Conservation (phyloP, 2,888 invertebrate species). For the Drosophila rubida region DNA sequence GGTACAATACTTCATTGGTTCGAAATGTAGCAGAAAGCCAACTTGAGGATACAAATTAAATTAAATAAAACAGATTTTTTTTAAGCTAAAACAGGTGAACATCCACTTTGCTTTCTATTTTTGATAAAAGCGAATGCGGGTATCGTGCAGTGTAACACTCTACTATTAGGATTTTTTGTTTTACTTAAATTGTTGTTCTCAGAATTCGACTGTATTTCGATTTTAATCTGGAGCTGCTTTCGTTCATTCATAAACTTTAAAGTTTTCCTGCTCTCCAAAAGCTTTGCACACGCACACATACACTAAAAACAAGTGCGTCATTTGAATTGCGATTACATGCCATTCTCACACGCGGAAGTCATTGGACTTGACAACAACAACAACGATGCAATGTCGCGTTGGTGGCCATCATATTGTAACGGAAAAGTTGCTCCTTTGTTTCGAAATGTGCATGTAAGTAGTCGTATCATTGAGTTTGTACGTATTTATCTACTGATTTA, state of each 20-base stretch:
- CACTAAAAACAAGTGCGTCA: constrained; percentile 41
- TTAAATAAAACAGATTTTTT: no score
- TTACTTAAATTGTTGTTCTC: constrained; percentile 18
- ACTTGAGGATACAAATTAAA: no score
- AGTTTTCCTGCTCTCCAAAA: constrained; percentile 54
- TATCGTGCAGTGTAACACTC: not conserved
- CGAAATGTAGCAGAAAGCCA: no score
- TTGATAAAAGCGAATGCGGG: not conserved
- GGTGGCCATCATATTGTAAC: constrained; percentile 54
- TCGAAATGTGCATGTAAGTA: constrained; percentile 24
- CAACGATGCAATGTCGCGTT: constrained; percentile 49
- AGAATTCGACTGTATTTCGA: constrained; percentile 2
- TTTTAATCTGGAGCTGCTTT: constrained; percentile 16
- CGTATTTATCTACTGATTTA: not conserved
- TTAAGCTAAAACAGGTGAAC: no score
- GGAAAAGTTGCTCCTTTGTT: constrained; percentile 67
- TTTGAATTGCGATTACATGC: constrained; percentile 51
- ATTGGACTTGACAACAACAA: constrained; percentile 50
- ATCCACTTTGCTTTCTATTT: not conserved
- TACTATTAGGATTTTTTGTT: not conserved
- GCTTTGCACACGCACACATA: constrained; percentile 12
- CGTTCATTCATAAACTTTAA: constrained; percentile 63
- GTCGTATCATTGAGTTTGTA: not conserved
- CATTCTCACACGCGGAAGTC: constrained; percentile 66
- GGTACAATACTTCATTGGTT: not conserved